Evolutionary conservation across 1,140 invertebrate species (phyloP).

Genomic region (Tetramorium simillimum): DNA sequence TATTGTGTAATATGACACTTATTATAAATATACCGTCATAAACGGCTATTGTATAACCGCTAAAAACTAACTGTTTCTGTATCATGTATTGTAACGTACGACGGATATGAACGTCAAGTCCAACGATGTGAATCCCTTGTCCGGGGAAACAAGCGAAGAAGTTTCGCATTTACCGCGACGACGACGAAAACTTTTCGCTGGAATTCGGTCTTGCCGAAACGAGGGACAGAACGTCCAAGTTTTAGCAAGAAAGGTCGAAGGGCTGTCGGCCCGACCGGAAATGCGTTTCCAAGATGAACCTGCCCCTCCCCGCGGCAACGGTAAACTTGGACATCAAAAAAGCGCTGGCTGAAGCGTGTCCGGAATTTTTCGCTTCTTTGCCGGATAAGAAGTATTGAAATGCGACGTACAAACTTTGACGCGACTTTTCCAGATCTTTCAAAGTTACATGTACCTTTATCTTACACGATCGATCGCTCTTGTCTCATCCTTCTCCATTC

Average conservation of each 20-base stretch:
- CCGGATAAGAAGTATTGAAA: conserved; percentile 71
- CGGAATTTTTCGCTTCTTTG: conserved; percentile 67
- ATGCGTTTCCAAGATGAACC: conserved; percentile 71
- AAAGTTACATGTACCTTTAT: conserved; percentile 58
- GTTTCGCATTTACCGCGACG: conserved; percentile 55
- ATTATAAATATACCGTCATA: not conserved
- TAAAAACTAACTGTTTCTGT: conserved; percentile 17
- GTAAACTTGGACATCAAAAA: conserved; percentile 41
- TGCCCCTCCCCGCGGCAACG: not conserved
- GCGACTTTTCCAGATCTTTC: conserved; percentile 42
- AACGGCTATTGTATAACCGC: not conserved
- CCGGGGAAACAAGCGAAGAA: conserved; percentile 32
- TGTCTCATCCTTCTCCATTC: not conserved
- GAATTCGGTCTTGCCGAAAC: conserved; percentile 53
- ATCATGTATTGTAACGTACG: conserved; percentile 36
- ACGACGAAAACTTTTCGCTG: conserved; percentile 34
- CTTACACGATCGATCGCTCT: conserved; percentile 46
- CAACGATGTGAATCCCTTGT: conserved; percentile 44
- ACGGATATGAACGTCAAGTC: conserved; percentile 38
- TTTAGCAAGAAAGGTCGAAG: conserved; percentile 61
- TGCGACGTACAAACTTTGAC: conserved; percentile 55
- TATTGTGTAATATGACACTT: too few species aligned
- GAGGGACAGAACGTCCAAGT: conserved; percentile 58
- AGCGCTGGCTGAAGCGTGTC: conserved; percentile 20
- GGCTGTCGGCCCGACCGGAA: conserved; percentile 61